These are phyloP conservation scores for Tortrix viridana DNA, from an alignment of 2,888 invertebrate species.

Conservation along the genomic window DNA sequence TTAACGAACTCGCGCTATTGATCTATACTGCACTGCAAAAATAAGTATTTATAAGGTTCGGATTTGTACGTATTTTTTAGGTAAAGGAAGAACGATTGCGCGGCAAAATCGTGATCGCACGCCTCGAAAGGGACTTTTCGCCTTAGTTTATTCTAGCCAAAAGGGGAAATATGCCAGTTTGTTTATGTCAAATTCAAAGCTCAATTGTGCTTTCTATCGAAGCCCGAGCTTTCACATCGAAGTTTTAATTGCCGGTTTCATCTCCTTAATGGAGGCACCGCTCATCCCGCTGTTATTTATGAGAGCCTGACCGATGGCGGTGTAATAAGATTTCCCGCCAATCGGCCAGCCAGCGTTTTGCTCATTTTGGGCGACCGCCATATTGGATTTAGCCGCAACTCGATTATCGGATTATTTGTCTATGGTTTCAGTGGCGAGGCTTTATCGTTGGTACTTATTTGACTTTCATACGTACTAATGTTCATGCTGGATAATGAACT, in stretches of 20 bases:
- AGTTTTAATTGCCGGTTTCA: constrained; percentile 25
- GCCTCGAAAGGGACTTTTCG: no score
- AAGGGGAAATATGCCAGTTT: no score
- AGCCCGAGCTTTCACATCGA: background rate
- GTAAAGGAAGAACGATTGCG: no score
- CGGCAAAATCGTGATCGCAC: no score
- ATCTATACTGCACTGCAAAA: no score
- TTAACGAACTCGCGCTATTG: no score
- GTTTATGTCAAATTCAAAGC: no score
- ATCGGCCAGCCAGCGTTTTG: constrained; percentile 45
- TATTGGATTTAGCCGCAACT: constrained; percentile 62
- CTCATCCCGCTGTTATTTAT: constrained; percentile 7
- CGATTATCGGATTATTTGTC: constrained; percentile 65
- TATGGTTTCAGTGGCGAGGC: constrained; percentile 53
- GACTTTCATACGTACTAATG: background rate
- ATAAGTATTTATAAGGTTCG: no score
- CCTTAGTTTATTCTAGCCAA: no score
- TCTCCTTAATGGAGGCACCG: constrained; percentile 15
- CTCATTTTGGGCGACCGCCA: constrained; percentile 58
- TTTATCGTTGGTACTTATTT: background rate
- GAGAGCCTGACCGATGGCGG: constrained; percentile 36
- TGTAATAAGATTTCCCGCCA: constrained; percentile 54
- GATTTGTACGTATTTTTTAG: no score
- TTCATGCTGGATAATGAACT: background rate
- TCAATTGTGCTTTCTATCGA: no score